Base-by-base conservation (phyloP, 2,113 vertebrate species). In the Eidolon helvum region DNA sequence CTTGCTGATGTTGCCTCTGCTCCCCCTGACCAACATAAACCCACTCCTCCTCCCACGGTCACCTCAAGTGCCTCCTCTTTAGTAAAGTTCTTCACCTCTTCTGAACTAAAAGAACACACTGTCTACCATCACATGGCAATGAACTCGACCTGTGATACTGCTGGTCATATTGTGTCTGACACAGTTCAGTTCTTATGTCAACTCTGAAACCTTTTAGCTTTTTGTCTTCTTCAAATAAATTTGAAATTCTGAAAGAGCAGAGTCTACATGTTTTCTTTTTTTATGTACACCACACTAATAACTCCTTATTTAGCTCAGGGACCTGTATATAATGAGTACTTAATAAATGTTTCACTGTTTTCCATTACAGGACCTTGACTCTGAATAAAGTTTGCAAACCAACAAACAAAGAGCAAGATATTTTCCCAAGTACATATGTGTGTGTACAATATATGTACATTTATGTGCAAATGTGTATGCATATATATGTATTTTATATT, bases 321-420 rank as follows among this genome's bases (percentile, higher is more conserved):
- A 55, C 79, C 21, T 40, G 5, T 30, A 30, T 43, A 90, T 0
- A 50, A 19, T 16, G 69, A 91, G 40, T 33, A 69, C 3, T 19
- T 77, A 50, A 75, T 66, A 87, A 40, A 82, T 53, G 28, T 30
- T 69, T 38, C 22, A n/a, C 19, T 69, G 4, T 65, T 87, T 94
- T 82, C 71, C 26, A 75, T 80, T 55, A 71, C 0, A 85, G 11
- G 28, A 79, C 1, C 43, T 89, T 87, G 75, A 88, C 71, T 90
- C 77, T 74, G 59, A 94, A 26, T 78, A 55, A 97, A 77, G 33
- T 57, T 86, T 88, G 19, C 10, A 84, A 95, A 91, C 21, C 83
- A 93, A 94, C 26, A 92, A 77, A 77, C n/a, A 59, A 90, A 87
- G 68, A 57, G 38, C 11, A 33, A 79, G 45, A 7, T 4, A 24